Conservation (phyloP, 2,797 vertebrate species). For the Spheniscus humboldti region DNA sequence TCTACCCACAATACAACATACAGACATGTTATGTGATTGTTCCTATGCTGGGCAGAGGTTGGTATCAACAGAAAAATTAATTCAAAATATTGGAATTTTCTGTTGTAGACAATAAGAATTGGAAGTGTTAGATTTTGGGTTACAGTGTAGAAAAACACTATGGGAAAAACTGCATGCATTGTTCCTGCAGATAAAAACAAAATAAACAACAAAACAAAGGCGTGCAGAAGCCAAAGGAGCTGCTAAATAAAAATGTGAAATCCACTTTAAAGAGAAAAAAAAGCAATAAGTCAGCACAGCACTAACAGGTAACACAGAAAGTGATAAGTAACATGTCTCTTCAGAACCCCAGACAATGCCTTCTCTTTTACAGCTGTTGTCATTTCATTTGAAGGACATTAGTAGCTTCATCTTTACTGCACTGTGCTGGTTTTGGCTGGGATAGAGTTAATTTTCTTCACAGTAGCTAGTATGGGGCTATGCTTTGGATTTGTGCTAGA, state of each 20-base stretch:
- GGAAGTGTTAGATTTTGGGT: neutral
- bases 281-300: neutral
- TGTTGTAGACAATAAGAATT: neutral
- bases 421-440: too few relatives aligned
- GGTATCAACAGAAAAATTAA: neutral
- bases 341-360: conserved; percentile 1
- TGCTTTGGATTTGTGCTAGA: too few relatives aligned
- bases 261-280: conserved; percentile 14
- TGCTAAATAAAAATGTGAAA: conserved; percentile 25
- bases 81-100: neutral
- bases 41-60: neutral
- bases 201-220: conserved; percentile 22
- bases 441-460: too few relatives aligned
- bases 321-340: neutral
- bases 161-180: neutral
- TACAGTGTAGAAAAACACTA: neutral
- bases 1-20: neutral
- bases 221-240: neutral
- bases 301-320: neutral
- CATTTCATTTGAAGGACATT: conserved; percentile 37
- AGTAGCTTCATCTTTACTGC: neutral
- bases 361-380: neutral
- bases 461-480: too few relatives aligned
- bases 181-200: neutral
- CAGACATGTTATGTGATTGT: neutral